Base-by-base conservation (phyloP, 2,113 vertebrate species). In the Strix uralensis region DNA sequence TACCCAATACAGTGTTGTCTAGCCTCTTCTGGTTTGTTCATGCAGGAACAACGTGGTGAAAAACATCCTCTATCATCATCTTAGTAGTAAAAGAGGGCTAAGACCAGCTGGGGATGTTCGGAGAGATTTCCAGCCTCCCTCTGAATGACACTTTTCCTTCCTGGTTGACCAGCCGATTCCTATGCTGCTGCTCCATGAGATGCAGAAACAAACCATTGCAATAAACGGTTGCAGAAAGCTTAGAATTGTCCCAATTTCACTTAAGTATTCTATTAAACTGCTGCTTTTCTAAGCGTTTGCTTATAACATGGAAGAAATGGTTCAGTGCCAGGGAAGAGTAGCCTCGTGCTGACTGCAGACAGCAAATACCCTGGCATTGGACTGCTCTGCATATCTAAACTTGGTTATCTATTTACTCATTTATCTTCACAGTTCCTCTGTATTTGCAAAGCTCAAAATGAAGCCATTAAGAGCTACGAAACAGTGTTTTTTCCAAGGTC, bases 1-100 rank as follows among this genome's bases (percentile, higher is more conserved):
- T 25, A 44, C 8, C 15, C 8, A 7, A 0, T 1, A 4, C 2
- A 9, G 13, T 9, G 25, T 16, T 34, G 32, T 27, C 15, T 86
- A 0, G 21, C 13, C n/a, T 59, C 22, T 25, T 65, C 71, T 77
- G 55, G 9, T 15, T 51, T 30, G 19, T 11, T 85, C 17, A 8
- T 59, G 65, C 29, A 54, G 47, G 40, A 12, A 42, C 40, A 42
- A 21, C 0, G 4, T 44, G 52, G 30, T 40, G 18, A 38, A 71
- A 62, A 81, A 42, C 26, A 62, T 49, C 20, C n/a, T 38, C n/a
- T 8, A 1, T 44, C 59, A 29, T 27, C 15, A 15, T 34, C 21
- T 34, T 38, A 0, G 10, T 14, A 52, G 32, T 40, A 49, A 23
- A 16, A 66, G 51, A 42, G 34, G 3, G 21, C 12, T 69, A 18